Evolutionary conservation across 2,797 vertebrate species (phyloP), one percentile per base, ranked within the genome.

Genomic region (Squalus acanthias): DNA sequence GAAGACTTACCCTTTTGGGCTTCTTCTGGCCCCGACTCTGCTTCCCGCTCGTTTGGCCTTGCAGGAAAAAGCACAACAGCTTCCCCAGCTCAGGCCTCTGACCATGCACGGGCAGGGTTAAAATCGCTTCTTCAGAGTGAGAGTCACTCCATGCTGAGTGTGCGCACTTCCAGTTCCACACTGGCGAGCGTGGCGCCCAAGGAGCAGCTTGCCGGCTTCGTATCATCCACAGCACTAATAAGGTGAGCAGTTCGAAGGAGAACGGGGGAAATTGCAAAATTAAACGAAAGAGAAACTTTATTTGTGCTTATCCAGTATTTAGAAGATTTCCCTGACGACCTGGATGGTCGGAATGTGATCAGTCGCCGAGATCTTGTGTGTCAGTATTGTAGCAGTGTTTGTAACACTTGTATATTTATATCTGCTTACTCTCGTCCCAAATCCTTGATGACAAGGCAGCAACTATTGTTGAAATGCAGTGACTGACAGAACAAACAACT

Each of bases 381-480:
- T 57, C 50, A 13, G n/a, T 53, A 70, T 70, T 65, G 89, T 92
- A 0, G 20, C 39, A 95, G 69, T 95, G 93, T 50, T 26, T 70
- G 5, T 74, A 50, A 13, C 93, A 95, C 93, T 95, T 95, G 94
- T 95, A 22, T 95, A 95, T 74, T 95, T 74, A 57, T 95, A 76
- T 74, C 94, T 76, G 72, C 70, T 67, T 93, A 69, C 65, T 26
- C 91, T 69, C 39, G 39, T 69, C 91, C 91, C 63, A 24, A 93
- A 69, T 46, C 91, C 33, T 76, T n/a, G 94, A 53, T 95, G 70
- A 74, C 46, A 72, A 53, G 46, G 69, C 46, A 57, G 53, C 50
- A 95, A 70, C 70, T 95, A 95, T 95, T 95, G 94, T 95, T 60
- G 72, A 95, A 95, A 53, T 95, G 69, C 94, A 95, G 94, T 57